Percentiles rank a stretch among this genome's conserved stretches.
phyloP scores from a whole-genome alignment of 2,113 vertebrate species.

The Seriola aureovittata region DNA sequence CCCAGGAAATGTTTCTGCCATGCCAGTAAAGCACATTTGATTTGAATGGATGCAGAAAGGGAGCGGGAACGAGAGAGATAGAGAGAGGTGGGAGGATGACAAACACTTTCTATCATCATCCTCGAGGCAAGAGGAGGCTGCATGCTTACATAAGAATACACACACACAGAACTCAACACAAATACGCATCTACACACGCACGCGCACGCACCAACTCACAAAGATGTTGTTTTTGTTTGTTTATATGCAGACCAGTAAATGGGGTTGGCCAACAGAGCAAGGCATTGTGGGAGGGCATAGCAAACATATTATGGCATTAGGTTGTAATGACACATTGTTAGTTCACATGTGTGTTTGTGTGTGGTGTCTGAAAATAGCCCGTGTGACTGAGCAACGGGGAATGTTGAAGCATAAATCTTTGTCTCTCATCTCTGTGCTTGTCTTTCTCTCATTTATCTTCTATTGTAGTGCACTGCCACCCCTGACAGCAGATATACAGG shows the following conservation, averaged over 20 bases:
- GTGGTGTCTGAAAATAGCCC: constrained; percentile 44
- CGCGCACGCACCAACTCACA: not conserved
- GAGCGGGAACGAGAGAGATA: constrained; percentile 25
- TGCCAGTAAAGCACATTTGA: constrained; percentile 48
- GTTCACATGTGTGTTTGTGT: constrained; percentile 16
- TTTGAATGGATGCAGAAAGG: constrained; percentile 60
- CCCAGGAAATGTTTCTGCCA: constrained; percentile 33
- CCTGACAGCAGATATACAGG: constrained; percentile 20
- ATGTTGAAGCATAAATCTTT: constrained; percentile 19
- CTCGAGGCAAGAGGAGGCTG: constrained; percentile 73
- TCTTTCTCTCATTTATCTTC: constrained; percentile 43
- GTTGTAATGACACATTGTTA: constrained; percentile 63
- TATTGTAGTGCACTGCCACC: constrained; percentile 9
- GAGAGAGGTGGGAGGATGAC: constrained; percentile 73
- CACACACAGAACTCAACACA: constrained; percentile 31
- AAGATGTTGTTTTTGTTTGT: constrained; percentile 48
- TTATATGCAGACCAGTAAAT: constrained; percentile 48
- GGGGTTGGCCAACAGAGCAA: constrained; percentile 34
- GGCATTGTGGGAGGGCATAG: constrained; percentile 58
- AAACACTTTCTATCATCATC: constrained; percentile 74
- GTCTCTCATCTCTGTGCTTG: constrained; percentile 20
- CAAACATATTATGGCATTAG: constrained; percentile 56
- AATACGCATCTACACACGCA: constrained; percentile 15
- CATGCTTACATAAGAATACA: constrained; percentile 71
- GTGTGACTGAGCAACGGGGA: constrained; percentile 14